Conservation (phyloP, 2,113 vertebrate species). For the Ellobius talpinus region DNA sequence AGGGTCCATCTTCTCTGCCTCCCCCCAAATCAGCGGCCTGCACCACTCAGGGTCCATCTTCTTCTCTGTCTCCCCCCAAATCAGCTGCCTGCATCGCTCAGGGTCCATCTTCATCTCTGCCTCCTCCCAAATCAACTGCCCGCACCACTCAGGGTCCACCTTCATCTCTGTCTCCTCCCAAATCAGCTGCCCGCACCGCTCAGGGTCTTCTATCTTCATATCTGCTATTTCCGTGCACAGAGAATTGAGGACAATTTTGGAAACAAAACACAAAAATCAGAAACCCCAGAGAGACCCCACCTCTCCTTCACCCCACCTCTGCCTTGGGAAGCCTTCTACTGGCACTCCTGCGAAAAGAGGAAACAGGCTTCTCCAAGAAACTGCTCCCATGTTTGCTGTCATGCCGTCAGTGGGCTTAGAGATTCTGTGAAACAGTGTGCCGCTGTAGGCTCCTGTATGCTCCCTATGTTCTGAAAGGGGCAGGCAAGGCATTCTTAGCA, state of each 20-base stretch:
- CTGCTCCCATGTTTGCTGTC: conserved; percentile 82
- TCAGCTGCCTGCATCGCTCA: too few species aligned
- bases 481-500: background rate
- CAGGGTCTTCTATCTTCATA: too few species aligned
- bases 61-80: too few species aligned
- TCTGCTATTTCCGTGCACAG: background rate
- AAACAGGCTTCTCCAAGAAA: conserved; percentile 83
- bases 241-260: background rate
- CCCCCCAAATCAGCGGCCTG: too few species aligned
- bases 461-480: background rate
- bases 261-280: background rate
- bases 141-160: too few species aligned
- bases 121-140: too few species aligned
- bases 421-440: conserved; percentile 78
- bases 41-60: too few species aligned
- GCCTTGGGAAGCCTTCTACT: background rate
- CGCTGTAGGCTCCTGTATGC: conserved; percentile 10
- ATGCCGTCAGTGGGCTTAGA: conserved; percentile 75
- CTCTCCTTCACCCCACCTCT: background rate
- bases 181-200: background rate
- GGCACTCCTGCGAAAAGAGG: conserved; percentile 50
- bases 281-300: background rate
- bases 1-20: too few species aligned
- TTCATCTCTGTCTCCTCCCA: too few species aligned
- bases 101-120: too few species aligned